Evolutionary conservation across 2,797 vertebrate genomes (phyloP).

Genomic region (Hydrophis major): DNA sequence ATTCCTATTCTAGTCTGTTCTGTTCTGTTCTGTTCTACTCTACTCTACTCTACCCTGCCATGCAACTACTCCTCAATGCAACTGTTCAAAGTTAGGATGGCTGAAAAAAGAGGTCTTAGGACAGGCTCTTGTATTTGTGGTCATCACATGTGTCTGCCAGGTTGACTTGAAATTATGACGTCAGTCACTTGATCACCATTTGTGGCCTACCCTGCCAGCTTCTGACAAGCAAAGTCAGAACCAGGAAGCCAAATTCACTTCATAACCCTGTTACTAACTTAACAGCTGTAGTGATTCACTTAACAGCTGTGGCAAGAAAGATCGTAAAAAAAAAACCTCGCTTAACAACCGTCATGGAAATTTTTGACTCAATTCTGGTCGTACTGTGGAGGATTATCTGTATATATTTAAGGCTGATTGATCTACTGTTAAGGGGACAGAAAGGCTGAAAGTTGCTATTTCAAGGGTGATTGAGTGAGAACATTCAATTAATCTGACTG

Average conservation of each 20-base stretch:
- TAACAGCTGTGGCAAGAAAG: no score
- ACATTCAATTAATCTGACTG: neutral
- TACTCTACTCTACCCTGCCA: no score
- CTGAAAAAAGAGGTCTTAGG: neutral
- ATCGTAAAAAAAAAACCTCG: no score
- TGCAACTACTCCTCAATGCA: neutral
- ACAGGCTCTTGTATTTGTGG: neutral
- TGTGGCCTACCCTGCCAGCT: neutral
- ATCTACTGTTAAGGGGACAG: neutral
- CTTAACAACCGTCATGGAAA: no score
- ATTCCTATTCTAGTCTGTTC: no score
- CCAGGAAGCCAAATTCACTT: neutral
- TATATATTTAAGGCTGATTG: neutral
- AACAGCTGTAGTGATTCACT: no score
- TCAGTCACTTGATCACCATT: no score
- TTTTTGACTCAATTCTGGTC: no score
- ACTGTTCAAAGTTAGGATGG: neutral
- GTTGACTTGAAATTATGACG: neutral
- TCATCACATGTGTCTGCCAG: neutral
- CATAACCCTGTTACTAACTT: no score
- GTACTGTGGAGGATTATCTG: neutral
- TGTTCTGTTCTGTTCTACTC: no score
- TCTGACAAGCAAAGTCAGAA: neutral
- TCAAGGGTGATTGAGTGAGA: neutral
- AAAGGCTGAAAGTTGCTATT: neutral